phyloP scores from a whole-genome alignment of 1,140 invertebrate genomes.

The Drosophila guanche region DNA sequence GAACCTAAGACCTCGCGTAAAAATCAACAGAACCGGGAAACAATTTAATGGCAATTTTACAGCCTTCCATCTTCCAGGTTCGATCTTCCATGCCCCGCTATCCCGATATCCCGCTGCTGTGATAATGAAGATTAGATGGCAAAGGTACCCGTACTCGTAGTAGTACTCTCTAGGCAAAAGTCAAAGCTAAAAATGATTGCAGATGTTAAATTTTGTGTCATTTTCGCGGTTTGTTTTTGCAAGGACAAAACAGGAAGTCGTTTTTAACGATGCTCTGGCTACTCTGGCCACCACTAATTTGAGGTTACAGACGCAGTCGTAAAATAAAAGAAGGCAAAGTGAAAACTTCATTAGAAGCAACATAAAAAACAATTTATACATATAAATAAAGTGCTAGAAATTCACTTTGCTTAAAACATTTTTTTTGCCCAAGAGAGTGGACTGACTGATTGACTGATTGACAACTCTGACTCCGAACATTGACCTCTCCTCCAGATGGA shows the following conservation, averaged over 20 bases:
- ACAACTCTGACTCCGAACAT: slow-evolving; percentile 73
- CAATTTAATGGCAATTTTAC: slow-evolving; percentile 80
- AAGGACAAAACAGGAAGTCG: slow-evolving; percentile 69
- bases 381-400: slow-evolving; percentile 69
- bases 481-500: slow-evolving; percentile 46
- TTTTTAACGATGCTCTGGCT: slow-evolving; percentile 66
- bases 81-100: slow-evolving; percentile 1
- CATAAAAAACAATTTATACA: slow-evolving; percentile 47
- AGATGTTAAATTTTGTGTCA: slow-evolving; percentile 55
- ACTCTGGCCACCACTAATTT: slow-evolving; percentile 61
- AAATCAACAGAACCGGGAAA: slow-evolving; percentile 68
- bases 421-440: slow-evolving; percentile 41
- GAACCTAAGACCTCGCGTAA: slow-evolving; percentile 49
- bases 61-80: slow-evolving; percentile 45
- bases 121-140: slow-evolving; percentile 70
- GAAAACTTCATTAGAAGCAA: slow-evolving; percentile 77
- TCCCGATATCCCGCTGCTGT: slow-evolving; percentile 3
- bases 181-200: slow-evolving; percentile 14
- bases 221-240: slow-evolving; percentile 41
- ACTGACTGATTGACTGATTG: slow-evolving; percentile 44
- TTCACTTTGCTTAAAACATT: slow-evolving; percentile 69
- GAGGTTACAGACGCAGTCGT: slow-evolving; percentile 61
- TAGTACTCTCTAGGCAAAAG: background rate
- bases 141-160: background rate
- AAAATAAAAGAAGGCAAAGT: slow-evolving; percentile 46